A percentile compares a stretch with the other conserved stretches of the same genome.
Conservation (phyloP, 2,113 vertebrate species). For the Balaeniceps rex region DNA sequence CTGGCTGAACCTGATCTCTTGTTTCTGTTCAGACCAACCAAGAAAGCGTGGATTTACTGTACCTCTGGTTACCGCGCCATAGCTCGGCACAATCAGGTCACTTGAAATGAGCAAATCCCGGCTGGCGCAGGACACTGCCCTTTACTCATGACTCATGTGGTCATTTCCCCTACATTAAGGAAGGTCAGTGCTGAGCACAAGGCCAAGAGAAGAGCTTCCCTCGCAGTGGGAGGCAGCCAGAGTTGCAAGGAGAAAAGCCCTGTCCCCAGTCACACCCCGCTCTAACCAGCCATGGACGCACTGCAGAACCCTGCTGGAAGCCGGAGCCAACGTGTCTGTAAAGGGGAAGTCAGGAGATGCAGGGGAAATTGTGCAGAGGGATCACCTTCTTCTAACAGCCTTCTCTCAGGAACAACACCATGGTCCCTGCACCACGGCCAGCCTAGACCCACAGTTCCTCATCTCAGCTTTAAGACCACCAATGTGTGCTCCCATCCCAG, state of each 20-base stretch:
- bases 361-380: not conserved
- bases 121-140: not conserved
- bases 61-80: not conserved
- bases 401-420: not conserved
- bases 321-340: accelerated
- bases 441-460: not conserved
- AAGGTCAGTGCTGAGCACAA: not conserved
- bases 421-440: not conserved
- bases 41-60: not conserved
- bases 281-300: accelerated
- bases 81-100: accelerated
- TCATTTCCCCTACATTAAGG: not conserved
- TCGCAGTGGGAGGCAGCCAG: not conserved
- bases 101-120: not conserved
- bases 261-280: not conserved
- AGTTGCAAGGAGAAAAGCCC: not conserved
- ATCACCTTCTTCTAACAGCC: not conserved
- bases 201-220: not conserved
- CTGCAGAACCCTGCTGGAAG: not conserved
- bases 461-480: not conserved
- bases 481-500: not conserved
- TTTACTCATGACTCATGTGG: not conserved
- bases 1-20: slow-evolving; percentile 36
- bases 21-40: not conserved
- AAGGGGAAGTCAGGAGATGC: not conserved